Evolutionary conservation across 2,113 vertebrate genomes (phyloP), one percentile per base, ranked within the genome.

Genomic region (Ifrita kowaldi): DNA sequence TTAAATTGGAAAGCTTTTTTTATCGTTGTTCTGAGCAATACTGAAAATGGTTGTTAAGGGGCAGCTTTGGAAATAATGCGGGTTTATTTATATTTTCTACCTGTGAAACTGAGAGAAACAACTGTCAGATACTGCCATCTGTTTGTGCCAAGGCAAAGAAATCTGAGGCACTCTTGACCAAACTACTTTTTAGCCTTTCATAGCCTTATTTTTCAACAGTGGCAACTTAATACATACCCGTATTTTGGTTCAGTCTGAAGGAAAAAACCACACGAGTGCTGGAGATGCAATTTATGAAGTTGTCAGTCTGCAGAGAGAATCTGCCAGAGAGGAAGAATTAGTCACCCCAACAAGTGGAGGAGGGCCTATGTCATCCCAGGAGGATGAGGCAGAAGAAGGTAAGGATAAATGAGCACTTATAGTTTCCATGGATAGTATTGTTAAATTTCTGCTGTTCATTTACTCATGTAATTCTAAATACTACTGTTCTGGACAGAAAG

Each of bases 371-470:
- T 98, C 98, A 21, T 98, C 98, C 26, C 98, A 98, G 75, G 99
- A 99, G 89, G 99, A 99, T 94, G 99, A 99, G 93, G 98, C 93
- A 59, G 99, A 99, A 91, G 99, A 99, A 97, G 99, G 99, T 99
- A 97, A 95, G 96, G 79, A 47, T 73, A 96, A 95, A 76, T 6
- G 10, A 87, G 50, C 19, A 7, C 56, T 49, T 23, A n/a, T 0
- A 52, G 12, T 89, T 92, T 35, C 49, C 19, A 15, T 53, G 81
- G 33, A 56, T 53, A 49, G 16, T 49, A 15, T 50, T 78, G 1
- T 59, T 50, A 4, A 12, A 71, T 81, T 83, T 86, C 63, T 95
- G 28, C 67, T 88, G 23, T 76, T 92, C 28, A 37, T 67, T 62
- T 47, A 52, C 46, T 64, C 4, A 15, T 18, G 47, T 60, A 49